A percentile compares a stretch with the other conserved stretches of the same genome.
Evolutionary conservation across 2,797 vertebrate genomes (phyloP).

Genomic region (Rhadinocentrus ornatus): DNA sequence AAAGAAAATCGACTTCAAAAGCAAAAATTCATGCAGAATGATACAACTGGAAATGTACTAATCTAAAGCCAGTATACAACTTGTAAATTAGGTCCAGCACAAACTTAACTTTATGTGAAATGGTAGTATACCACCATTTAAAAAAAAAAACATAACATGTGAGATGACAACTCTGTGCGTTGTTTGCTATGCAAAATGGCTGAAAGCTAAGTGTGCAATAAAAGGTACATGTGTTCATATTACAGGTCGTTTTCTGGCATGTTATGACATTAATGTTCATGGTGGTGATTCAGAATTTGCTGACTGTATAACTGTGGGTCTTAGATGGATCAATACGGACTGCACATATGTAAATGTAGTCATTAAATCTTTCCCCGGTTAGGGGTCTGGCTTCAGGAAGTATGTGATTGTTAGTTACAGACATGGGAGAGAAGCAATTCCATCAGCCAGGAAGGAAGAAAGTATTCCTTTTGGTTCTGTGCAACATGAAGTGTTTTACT

Average conservation of each 20-base stretch:
- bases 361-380: conserved; percentile 71
- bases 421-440: conserved; percentile 26
- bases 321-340: conserved; percentile 69
- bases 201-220: conserved; percentile 61
- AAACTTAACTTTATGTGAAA: conserved; percentile 1
- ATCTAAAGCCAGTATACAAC: conserved; percentile 10
- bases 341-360: conserved; percentile 72
- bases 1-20: conserved; percentile 60
- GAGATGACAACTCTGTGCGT: conserved; percentile 10
- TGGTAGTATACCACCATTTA: not conserved
- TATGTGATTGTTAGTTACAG: conserved; percentile 22
- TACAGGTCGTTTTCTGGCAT: conserved; percentile 60
- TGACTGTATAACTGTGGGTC: conserved; percentile 52
- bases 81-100: conserved; percentile 18
- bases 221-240: conserved; percentile 65
- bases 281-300: conserved; percentile 72
- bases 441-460: not conserved
- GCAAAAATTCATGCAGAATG: conserved; percentile 14
- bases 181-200: conserved; percentile 44
- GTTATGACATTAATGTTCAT: conserved; percentile 76
- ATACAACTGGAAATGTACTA: conserved; percentile 10
- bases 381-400: conserved; percentile 48
- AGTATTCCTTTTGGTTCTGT: conserved; percentile 13
- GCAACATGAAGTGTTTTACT: conserved; percentile 21
- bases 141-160: conserved; percentile 2